Evolutionary conservation across 2,888 invertebrate genomes (phyloP).

Genomic region (Gasteruption jaculator): DNA sequence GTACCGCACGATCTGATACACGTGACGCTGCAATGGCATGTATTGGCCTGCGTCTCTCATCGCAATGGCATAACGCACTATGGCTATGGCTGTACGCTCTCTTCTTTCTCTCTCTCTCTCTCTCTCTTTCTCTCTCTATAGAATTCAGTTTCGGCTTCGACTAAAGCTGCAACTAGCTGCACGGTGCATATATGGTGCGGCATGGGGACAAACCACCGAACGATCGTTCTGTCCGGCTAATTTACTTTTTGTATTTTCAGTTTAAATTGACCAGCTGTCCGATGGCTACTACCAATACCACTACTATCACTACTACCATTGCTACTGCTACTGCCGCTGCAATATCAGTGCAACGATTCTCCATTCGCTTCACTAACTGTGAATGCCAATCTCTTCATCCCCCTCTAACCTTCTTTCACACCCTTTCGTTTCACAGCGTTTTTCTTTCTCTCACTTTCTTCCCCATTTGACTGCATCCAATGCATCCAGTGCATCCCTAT

Average conservation of each 20-base stretch:
- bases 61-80: too few relatives aligned
- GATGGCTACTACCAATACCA: conserved; percentile 31
- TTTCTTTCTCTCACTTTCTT: not conserved
- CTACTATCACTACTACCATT: too few relatives aligned
- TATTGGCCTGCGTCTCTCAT: too few relatives aligned
- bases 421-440: not conserved
- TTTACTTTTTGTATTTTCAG: conserved; percentile 50
- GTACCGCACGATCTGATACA: conserved; percentile 44
- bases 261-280: conserved; percentile 44
- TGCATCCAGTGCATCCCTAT: too few relatives aligned
- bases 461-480: conserved; percentile 14
- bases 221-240: conserved; percentile 44
- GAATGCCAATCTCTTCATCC: conserved; percentile 41
- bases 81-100: too few relatives aligned
- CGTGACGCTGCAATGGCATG: too few relatives aligned
- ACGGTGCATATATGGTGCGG: conserved; percentile 32
- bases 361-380: conserved; percentile 38
- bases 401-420: conserved; percentile 21
- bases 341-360: conserved; percentile 30
- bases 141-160: too few relatives aligned
- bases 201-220: conserved; percentile 41
- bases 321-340: too few relatives aligned
- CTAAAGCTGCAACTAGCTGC: too few relatives aligned
- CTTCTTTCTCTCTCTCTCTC: too few relatives aligned
- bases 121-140: too few relatives aligned